Evolutionary conservation across 2,797 vertebrate species (phyloP).

Genomic region (Neosilurus mollespiculum): DNA sequence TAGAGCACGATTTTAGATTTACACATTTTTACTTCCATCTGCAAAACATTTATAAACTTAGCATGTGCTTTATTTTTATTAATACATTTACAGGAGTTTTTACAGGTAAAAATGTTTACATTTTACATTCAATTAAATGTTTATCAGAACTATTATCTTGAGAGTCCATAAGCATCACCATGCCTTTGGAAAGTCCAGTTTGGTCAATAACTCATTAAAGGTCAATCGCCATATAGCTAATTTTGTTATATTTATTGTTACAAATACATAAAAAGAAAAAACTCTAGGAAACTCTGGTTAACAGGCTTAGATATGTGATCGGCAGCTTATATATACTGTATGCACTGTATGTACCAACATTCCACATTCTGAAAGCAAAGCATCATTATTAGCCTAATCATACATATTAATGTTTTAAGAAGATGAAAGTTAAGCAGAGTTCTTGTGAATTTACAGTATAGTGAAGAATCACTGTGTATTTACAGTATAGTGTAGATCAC

Average conservation of each 20-base stretch:
- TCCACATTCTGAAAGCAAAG: constrained; percentile 16
- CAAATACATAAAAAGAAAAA: not conserved
- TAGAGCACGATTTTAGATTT: constrained; percentile 40
- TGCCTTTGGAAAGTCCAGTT: not conserved
- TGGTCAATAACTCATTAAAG: not conserved
- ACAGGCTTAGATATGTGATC: not conserved
- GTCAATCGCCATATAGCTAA: not conserved
- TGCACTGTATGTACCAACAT: constrained; percentile 1
- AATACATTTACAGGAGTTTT: constrained; percentile 33
- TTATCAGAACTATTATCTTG: not conserved
- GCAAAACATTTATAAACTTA: constrained; percentile 11
- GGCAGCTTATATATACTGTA: constrained; percentile 5
- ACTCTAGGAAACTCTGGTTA: not conserved
- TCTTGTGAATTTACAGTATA: constrained; percentile 3
- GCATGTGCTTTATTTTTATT: constrained; percentile 34
- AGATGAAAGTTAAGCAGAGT: not conserved
- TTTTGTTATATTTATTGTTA: not conserved
- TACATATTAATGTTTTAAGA: not conserved
- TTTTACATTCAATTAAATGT: constrained; percentile 31
- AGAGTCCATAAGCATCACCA: not conserved
- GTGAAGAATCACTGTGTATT: not conserved
- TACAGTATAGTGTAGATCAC: too few species aligned
- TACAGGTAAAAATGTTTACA: constrained; percentile 26
- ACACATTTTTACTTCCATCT: constrained; percentile 33
- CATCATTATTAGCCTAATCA: constrained; percentile 8